Base-by-base conservation (phyloP, 2,113 vertebrate genomes). In the Jacana jacana region DNA sequence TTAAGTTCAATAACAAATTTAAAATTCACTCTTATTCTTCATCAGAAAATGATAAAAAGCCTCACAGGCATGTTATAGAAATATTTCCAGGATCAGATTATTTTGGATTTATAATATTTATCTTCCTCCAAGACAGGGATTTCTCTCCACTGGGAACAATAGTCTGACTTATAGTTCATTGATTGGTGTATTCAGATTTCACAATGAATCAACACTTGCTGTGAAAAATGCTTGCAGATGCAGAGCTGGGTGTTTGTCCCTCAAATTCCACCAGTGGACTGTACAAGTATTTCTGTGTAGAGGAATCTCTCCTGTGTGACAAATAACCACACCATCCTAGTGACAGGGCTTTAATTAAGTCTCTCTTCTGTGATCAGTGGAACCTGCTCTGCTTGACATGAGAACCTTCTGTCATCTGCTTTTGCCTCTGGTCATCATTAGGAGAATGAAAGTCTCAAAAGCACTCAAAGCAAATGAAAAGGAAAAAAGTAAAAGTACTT, bases 391-490 rank as follows among this genome's bases (percentile, higher is more conserved):
- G 55, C 27, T 70, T 92, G 70, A 48, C n/a, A 76, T 78, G 54
- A 91, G 51, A 88, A 71, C 49, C 63, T 86, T 70, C 65, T 66
- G 35, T 78, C 40, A 72, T 39, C 76, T 87, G 24, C 19, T 81
- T 77, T 86, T 94, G 72, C 71, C 81, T 57, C 55, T 91, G 58
- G 46, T 88, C 65, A 64, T 58, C 68, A 51, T 95, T 91, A 91
- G 31, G 79, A 91, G 55, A 65, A 95, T 57, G n/a, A 87, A 97
- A 97, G 25, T 7, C 37, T 66, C 40, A 82, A 76, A 91, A 75
- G 58, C 65, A 78, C 30, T 46, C 61, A 81, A 42, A 55, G 10
- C 2, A 84, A 81, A 82, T 69, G 35, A 84, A 95, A 95, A 93
- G 4, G 22, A 65, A 86, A 86, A 92, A 85, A 27, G 18, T 90